Base-by-base conservation (phyloP, 2,797 vertebrate species). In the Botia almorhae region DNA sequence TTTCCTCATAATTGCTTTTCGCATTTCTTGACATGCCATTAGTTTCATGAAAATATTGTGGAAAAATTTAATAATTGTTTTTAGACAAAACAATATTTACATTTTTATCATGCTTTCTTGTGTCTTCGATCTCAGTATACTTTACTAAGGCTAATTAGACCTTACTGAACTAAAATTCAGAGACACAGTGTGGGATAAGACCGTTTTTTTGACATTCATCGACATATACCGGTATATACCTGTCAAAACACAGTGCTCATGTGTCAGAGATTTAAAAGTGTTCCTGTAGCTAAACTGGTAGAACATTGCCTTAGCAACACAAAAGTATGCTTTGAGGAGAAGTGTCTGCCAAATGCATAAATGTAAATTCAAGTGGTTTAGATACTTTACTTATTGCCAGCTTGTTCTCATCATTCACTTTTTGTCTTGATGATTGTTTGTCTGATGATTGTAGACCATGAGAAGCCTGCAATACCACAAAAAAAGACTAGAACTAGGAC, bases 361-460 rank as follows among this genome's bases (percentile, higher is more conserved):
- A 29, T 29, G 29, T 29, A 29, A 29, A 29, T 29, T 1, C 29
- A 48, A 74, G 61, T 69, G n/a, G 46, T 70, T 29, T 26, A 73
- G 65, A 60, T 63, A 19, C 39, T 7, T n/a, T 23, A 50, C 17
- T 12, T 65, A 12, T 14, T 39, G 48, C 8, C 12, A 23, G n/a
- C 2, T 17, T 46, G 21, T 56, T 78, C 17, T 3, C n/a, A 46
- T 17, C 4, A 21, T 68, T 56, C 46, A 53, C 46, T 61, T 69
- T 58, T 36, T 60, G 36, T 74, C 23, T n/a, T 69, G 10, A 46
- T 33, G 7, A 11, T 46, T 61, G 29, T 17, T 46, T 65, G 7
- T 74, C 65, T 83, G 60, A 56, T 68, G 85, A 56, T 83, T 73
- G 82, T 72, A 23, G 58, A 82, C 50, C 65, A 76, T 21, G 81